phyloP scores from a whole-genome alignment of 2,888 invertebrate genomes.

The Xanthorhoe spadicearia region DNA sequence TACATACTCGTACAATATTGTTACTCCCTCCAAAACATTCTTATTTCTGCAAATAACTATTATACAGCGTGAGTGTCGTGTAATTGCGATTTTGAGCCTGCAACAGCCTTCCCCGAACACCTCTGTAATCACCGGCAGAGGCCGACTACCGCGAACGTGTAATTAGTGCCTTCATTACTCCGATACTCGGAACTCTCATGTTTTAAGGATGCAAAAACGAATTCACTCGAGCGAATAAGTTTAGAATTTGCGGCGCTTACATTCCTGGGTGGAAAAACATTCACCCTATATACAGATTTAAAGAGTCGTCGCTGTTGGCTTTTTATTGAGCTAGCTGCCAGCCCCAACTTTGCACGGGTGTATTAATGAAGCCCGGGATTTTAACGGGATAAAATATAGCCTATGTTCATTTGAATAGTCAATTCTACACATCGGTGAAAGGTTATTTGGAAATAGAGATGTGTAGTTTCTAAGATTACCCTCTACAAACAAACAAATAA shows the following conservation, averaged over 20 bases:
- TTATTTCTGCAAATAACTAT: constrained; percentile 46
- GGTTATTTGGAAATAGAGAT: too few species aligned
- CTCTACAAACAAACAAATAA: too few species aligned
- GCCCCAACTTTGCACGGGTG: too few species aligned
- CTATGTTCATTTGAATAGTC: too few species aligned
- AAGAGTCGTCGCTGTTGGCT: too few species aligned
- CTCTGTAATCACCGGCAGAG: constrained; percentile 60
- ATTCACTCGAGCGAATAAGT: constrained; percentile 29
- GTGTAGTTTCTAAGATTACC: too few species aligned
- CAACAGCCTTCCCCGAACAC: constrained; percentile 59
- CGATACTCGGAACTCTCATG: constrained; percentile 62
- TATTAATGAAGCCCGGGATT: too few species aligned
- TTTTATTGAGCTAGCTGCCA: too few species aligned
- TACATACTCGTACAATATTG: not conserved
- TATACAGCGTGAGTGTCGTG: constrained; percentile 38
- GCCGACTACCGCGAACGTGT: constrained; percentile 67
- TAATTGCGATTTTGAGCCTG: constrained; percentile 56
- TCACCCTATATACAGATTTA: not conserved
- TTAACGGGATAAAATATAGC: too few species aligned
- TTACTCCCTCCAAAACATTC: constrained; percentile 33
- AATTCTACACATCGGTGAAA: too few species aligned
- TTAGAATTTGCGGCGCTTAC: constrained; percentile 24
- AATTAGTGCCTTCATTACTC: constrained; percentile 68
- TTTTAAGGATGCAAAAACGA: constrained; percentile 28
- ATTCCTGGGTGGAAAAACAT: constrained; percentile 8